Percentiles rank a stretch among this genome's conserved stretches.
Conservation (phyloP, 2,113 vertebrate species). For the Rhineura floridana region DNA sequence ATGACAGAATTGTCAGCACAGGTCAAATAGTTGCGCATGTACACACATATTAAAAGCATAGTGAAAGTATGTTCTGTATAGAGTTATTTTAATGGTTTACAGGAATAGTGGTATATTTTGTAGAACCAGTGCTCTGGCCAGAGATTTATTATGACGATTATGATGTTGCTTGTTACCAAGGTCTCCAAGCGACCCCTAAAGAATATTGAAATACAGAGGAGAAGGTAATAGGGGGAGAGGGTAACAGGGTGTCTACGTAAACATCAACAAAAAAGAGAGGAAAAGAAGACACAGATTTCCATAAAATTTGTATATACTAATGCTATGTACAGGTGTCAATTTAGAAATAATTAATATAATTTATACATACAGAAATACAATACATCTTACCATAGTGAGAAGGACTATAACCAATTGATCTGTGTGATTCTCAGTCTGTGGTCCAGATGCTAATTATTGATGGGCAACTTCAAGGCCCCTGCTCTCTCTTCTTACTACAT, state of each 20-base stretch:
- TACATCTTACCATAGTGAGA: no score
- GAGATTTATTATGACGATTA: neutral
- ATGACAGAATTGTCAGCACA: neutral
- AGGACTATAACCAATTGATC: no score
- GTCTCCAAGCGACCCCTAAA: neutral
- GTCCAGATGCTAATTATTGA: no score
- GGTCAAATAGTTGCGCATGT: neutral
- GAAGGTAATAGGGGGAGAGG: neutral
- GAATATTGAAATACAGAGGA: neutral
- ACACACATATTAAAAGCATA: neutral
- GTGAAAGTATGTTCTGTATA: neutral
- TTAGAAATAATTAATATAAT: no score
- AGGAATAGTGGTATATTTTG: neutral
- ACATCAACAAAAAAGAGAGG: neutral
- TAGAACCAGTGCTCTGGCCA: neutral
- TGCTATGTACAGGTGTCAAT: no score
- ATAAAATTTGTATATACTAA: no score
- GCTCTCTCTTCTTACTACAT: no score
- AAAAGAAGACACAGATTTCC: neutral
- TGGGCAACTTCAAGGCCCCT: no score
- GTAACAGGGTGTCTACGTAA: neutral
- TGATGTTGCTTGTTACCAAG: no score
- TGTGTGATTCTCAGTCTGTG: no score
- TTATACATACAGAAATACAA: no score
- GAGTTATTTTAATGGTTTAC: neutral